phyloP scores from a whole-genome alignment of 2,113 vertebrate species.

The Psittacus erithacus region DNA sequence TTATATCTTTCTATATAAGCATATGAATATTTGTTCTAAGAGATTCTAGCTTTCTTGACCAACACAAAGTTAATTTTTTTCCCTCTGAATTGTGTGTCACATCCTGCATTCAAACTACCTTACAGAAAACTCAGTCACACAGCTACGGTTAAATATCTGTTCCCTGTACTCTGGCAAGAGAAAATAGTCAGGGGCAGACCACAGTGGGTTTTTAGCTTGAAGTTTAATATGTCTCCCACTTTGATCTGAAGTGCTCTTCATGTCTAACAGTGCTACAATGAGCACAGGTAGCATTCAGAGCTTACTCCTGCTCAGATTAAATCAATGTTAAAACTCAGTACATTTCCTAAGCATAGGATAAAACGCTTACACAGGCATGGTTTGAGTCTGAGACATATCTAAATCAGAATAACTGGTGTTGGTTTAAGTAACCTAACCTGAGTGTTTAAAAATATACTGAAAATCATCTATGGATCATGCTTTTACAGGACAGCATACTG shows the following conservation, averaged over 20 bases:
- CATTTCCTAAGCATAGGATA: background rate
- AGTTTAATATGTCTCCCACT: background rate
- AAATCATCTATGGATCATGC: background rate
- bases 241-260: background rate
- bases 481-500: background rate
- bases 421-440: background rate
- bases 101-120: background rate
- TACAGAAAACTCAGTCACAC: background rate
- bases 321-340: background rate
- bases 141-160: background rate
- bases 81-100: background rate
- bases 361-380: background rate
- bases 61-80: background rate
- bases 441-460: background rate
- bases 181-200: background rate
- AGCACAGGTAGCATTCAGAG: background rate
- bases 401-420: background rate
- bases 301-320: background rate
- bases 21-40: background rate
- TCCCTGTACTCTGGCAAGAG: background rate
- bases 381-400: background rate
- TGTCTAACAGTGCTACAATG: background rate
- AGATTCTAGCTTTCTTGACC: background rate
- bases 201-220: background rate
- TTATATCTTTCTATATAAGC: background rate